Evolutionary conservation across 2,113 vertebrate species (phyloP).

Genomic region (Pedetes capensis): DNA sequence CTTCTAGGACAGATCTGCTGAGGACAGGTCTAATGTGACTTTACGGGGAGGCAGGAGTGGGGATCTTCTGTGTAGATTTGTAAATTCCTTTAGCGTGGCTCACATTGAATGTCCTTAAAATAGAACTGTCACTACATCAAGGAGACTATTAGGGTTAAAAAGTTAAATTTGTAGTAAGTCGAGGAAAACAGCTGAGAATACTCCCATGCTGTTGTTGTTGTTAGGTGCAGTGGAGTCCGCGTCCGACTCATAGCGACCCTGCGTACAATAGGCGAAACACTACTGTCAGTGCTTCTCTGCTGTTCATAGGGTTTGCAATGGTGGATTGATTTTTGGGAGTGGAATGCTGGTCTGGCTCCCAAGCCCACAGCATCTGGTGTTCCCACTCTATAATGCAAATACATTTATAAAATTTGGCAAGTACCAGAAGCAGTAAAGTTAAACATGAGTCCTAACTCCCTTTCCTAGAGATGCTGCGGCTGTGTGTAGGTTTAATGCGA

Average conservation of each 20-base stretch:
- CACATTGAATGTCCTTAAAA: neutral
- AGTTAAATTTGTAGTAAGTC: neutral
- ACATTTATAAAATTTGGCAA: neutral
- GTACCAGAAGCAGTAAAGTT: neutral
- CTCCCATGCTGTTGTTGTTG: too few relatives aligned
- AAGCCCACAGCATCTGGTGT: too few relatives aligned
- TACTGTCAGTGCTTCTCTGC: too few relatives aligned
- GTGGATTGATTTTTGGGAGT: too few relatives aligned
- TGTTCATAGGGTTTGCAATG: too few relatives aligned
- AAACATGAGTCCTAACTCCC: neutral
- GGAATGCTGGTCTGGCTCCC: too few relatives aligned
- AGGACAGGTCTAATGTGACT: neutral
- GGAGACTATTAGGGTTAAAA: neutral
- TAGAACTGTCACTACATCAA: neutral
- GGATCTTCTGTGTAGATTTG: neutral
- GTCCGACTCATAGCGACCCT: too few relatives aligned
- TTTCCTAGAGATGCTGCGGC: neutral
- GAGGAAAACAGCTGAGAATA: neutral
- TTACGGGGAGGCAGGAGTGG: neutral
- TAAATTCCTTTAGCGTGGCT: neutral
- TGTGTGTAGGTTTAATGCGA: too few relatives aligned
- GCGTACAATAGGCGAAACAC: too few relatives aligned
- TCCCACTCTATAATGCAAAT: neutral
- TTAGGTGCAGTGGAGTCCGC: too few relatives aligned
- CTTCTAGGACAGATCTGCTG: too few relatives aligned